These are phyloP conservation scores for Emesis russula DNA, from an alignment of 2,888 invertebrate species.

Conservation along the genomic window DNA sequence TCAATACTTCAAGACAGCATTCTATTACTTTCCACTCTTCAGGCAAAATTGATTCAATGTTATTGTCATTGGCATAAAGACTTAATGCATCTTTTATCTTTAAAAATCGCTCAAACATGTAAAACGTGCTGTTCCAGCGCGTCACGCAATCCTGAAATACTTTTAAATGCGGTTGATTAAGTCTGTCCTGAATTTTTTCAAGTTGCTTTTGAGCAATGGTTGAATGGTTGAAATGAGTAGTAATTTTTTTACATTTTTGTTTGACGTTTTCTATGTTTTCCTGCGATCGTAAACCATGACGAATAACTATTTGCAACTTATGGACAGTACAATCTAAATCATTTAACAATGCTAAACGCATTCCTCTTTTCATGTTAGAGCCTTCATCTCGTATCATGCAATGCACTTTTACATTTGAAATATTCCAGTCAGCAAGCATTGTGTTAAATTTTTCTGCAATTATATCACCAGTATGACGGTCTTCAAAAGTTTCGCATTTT, in stretches of 20 bases:
- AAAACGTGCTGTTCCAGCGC: conserved; percentile 87
- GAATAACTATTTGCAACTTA: conserved; percentile 83
- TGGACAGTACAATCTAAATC: conserved; percentile 83
- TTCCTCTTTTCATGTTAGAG: conserved; percentile 85
- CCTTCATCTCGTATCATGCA: conserved; percentile 87
- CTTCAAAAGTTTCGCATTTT: no score
- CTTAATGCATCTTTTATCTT: conserved; percentile 81
- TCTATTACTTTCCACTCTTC: conserved; percentile 82
- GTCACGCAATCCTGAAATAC: conserved; percentile 87
- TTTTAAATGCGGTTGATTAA: conserved; percentile 83
- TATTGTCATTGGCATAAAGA: conserved; percentile 75
- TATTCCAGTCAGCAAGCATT: conserved; percentile 87
- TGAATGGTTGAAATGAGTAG: conserved; percentile 87
- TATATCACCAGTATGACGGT: no score
- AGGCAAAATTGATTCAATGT: conserved; percentile 68
- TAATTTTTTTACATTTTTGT: conserved; percentile 86
- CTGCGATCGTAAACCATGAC: conserved; percentile 75
- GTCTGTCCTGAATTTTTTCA: conserved; percentile 80
- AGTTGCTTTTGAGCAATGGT: conserved; percentile 87
- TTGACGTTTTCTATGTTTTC: conserved; percentile 77
- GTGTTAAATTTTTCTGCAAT: conserved; percentile 21
- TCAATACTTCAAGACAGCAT: conserved; percentile 76
- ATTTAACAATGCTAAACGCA: conserved; percentile 72
- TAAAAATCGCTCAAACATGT: conserved; percentile 85
- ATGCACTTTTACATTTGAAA: conserved; percentile 83